Evolutionary conservation across 2,113 vertebrate species (phyloP).

Genomic region (Uropsilus gracilis): DNA sequence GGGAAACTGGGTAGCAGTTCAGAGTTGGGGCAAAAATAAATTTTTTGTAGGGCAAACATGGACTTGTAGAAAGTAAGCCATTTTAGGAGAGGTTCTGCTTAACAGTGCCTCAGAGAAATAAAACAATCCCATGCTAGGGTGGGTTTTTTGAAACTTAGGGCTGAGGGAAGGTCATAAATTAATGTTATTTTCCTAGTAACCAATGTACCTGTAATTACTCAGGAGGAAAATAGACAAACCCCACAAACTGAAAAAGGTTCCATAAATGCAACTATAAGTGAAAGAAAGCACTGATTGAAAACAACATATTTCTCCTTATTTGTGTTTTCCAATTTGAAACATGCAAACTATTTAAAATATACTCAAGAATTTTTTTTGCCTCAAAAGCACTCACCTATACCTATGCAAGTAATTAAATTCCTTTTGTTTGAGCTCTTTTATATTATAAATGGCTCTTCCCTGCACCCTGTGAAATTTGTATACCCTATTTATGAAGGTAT

Average conservation of each 20-base stretch:
- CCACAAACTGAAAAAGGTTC: not conserved
- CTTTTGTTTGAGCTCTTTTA: not conserved
- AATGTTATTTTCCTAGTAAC: not conserved
- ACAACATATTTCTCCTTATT: not conserved
- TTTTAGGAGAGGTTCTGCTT: not conserved
- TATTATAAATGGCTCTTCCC: not conserved
- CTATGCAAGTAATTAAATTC: not conserved
- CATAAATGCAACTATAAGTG: not conserved
- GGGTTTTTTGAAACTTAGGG: not conserved
- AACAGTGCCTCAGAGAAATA: not conserved
- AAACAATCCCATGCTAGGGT: not conserved
- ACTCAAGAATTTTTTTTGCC: not conserved
- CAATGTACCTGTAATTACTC: not conserved
- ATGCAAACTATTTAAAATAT: not conserved
- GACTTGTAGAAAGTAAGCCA: not conserved
- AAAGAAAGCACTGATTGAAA: constrained; percentile 14
- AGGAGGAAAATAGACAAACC: not conserved
- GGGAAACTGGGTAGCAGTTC: not conserved
- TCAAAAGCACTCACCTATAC: not conserved
- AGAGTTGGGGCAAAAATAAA: not conserved
- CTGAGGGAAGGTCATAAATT: not conserved
- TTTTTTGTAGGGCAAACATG: not conserved
- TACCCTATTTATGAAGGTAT: not conserved
- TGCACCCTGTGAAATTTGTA: not conserved
- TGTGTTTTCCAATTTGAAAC: constrained; percentile 26